A percentile compares a stretch with the other conserved stretches of the same genome.
Evolutionary conservation across 2,113 vertebrate genomes (phyloP).

Genomic region (Lepus timidus): DNA sequence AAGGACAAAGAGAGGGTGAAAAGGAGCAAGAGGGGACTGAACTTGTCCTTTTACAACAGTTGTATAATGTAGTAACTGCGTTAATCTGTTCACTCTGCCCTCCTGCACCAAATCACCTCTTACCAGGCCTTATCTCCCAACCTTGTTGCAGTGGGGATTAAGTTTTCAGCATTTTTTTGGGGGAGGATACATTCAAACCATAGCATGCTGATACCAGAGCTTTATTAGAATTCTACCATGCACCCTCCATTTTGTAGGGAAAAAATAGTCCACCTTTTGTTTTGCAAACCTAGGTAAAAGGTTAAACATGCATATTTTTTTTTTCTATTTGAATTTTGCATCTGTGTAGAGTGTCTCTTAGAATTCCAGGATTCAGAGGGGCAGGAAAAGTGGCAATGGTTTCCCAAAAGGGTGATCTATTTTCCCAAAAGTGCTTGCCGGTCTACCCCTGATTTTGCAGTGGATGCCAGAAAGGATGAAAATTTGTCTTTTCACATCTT

Average conservation of each 20-base stretch:
- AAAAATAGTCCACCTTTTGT: neutral
- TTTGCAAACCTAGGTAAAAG: neutral
- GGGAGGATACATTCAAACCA: neutral
- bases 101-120: neutral
- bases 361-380: neutral
- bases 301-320: neutral
- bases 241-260: neutral
- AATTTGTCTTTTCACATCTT: neutral
- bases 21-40: neutral
- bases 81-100: neutral
- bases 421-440: slow-evolving; percentile 88
- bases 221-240: neutral
- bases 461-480: slow-evolving; percentile 84
- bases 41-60: neutral
- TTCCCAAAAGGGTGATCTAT: slow-evolving; percentile 86
- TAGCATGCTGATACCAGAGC: neutral
- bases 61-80: neutral
- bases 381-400: slow-evolving; percentile 53
- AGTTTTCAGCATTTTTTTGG: neutral
- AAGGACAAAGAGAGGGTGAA: neutral
- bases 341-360: neutral
- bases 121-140: neutral
- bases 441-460: slow-evolving; percentile 89
- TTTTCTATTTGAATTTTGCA: neutral
- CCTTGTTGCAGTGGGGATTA: neutral